Base-by-base conservation (phyloP, 2,888 invertebrate genomes). In the Ligdia adustata region DNA sequence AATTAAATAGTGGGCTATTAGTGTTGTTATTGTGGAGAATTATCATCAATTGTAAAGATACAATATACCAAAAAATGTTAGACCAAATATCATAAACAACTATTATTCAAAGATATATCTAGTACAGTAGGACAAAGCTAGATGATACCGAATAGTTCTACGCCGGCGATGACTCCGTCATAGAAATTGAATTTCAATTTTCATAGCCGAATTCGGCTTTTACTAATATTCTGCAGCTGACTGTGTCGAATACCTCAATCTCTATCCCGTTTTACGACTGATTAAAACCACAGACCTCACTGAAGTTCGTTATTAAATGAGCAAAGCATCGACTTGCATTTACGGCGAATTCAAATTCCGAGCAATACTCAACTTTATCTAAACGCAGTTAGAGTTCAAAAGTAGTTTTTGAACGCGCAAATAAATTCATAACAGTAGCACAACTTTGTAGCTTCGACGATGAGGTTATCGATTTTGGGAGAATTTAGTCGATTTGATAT, bases 201-300 rank as follows among this genome's bases (percentile, higher is more conserved):
- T 22, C 7, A n/a, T 22, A 22, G 22, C n/a, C 6, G 22, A 22
- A 22, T 22, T 22, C 22, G 22, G 22, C 22, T 22, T 22, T 22
- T 22, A 22, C 22, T 6, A 22, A 22, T 22, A 37, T 27, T 37
- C 18, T 3, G 12, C 37, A 37, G 27, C 37, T 37, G 37, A 37
- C 31, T 24, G 28, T 34, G 28, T 34, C 40, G 13, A 55, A 45
- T 50, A 52, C 48, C 52, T 44, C 52, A 53, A 46, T 51, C 31
- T 41, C 39, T 24, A 40, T 48, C 34, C 44, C 41, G 35, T 56
- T 51, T 56, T 46, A 48, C 54, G 46, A 52, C 52, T 59, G 59
- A 59, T 59, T 59, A 59, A 56, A 59, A 55, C 59, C 56, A 46
- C 59, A 59, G 45, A 54, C 45, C 53, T 43, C 33, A 6, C 35